These are phyloP conservation scores for Drosophila greeni DNA, from an alignment of 2,888 invertebrate species.

Conservation along the genomic window DNA sequence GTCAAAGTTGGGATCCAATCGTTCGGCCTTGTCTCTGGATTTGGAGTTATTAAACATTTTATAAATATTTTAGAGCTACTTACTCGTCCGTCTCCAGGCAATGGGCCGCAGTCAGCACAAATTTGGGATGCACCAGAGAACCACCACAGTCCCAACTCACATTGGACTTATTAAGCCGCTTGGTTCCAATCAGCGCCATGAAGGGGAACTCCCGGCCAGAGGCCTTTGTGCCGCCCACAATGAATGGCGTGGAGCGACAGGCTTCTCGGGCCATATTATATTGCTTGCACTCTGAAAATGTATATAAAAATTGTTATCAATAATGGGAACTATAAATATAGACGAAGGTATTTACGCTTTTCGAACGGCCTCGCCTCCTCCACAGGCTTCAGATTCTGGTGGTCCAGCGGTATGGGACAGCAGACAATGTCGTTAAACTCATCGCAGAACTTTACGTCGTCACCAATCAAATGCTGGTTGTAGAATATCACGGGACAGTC, in stretches of 20 bases:
- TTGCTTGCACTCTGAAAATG: conserved; percentile 49
- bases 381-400: conserved; percentile 18
- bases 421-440: conserved; percentile 66
- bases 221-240: conserved; percentile 66
- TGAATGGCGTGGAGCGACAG: conserved; percentile 55
- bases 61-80: not conserved
- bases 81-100: conserved; percentile 76
- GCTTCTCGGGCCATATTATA: conserved; percentile 47
- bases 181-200: conserved; percentile 70
- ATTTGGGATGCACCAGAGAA: conserved; percentile 80
- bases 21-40: conserved; percentile 48
- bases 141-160: conserved; percentile 81
- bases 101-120: conserved; percentile 83
- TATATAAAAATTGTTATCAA: not conserved
- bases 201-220: conserved; percentile 73
- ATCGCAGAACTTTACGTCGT: conserved; percentile 57
- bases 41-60: conserved; percentile 21
- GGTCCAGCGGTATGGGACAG: conserved; percentile 51
- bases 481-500: conserved; percentile 63
- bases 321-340: too few species aligned
- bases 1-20: conserved; percentile 57
- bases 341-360: conserved; percentile 30
- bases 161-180: conserved; percentile 16
- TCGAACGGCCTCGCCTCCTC: conserved; percentile 47
- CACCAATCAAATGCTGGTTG: conserved; percentile 53